Conservation (phyloP, 2,113 vertebrate species). For the Strix uralensis region DNA sequence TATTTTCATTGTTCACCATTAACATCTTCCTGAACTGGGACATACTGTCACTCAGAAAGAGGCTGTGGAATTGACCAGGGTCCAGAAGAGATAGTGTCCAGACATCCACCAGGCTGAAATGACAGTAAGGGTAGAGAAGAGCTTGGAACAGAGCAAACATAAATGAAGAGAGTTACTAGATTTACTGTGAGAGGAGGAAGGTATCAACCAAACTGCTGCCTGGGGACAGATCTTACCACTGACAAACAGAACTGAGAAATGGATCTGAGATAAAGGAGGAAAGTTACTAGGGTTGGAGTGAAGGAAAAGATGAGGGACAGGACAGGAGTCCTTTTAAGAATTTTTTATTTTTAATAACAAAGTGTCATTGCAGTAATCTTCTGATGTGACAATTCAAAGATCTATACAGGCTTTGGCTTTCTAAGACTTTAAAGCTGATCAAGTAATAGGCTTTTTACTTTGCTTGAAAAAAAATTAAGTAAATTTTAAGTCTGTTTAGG, state of each 20-base stretch:
- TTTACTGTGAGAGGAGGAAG: background rate
- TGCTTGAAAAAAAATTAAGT: background rate
- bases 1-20: constrained; percentile 7
- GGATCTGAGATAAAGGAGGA: background rate
- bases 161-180: background rate
- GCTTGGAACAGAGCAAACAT: background rate
- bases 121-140: background rate
- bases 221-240: background rate
- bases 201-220: background rate
- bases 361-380: background rate
- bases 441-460: background rate
- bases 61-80: background rate
- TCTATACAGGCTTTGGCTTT: background rate
- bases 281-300: background rate
- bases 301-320: background rate
- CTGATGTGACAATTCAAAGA: background rate
- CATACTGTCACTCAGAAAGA: background rate
- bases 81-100: background rate
- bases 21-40: background rate
- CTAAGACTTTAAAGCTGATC: background rate
- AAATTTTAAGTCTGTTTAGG: background rate
- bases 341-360: background rate
- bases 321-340: background rate
- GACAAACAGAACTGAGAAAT: background rate
- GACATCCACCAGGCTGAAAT: background rate